Percentiles rank a stretch among this genome's conserved stretches.
phyloP scores from a whole-genome alignment of 2,888 invertebrate species.

The Nephrotoma flavescens region DNA sequence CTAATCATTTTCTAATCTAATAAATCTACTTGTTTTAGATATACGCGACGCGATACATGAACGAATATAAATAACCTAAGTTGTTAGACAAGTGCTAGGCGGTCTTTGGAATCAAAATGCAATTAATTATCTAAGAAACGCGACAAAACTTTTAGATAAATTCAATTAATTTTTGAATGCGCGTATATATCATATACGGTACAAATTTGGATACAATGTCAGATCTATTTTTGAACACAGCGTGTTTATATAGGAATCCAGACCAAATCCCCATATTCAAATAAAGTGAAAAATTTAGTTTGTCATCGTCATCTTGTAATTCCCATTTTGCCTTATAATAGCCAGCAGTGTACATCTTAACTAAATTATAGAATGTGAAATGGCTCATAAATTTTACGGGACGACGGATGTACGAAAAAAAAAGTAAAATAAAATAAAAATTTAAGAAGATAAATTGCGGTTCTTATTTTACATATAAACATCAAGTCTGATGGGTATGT shows the following conservation, averaged over 20 bases:
- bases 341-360: background rate
- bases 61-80: background rate
- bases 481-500: background rate
- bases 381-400: background rate
- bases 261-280: background rate
- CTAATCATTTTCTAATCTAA: background rate
- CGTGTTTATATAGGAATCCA: background rate
- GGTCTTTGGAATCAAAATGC: background rate
- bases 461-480: background rate
- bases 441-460: background rate
- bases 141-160: background rate
- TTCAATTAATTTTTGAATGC: background rate
- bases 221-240: background rate
- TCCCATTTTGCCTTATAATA: background rate
- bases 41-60: background rate
- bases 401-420: background rate
- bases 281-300: background rate
- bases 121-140: background rate
- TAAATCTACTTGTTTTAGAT: background rate
- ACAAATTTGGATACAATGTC: background rate
- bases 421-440: background rate
- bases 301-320: background rate
- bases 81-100: background rate
- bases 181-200: background rate
- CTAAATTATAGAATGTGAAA: background rate